Evolutionary conservation across 2,797 vertebrate genomes (phyloP).

Genomic region (Phylloscopus collybita): DNA sequence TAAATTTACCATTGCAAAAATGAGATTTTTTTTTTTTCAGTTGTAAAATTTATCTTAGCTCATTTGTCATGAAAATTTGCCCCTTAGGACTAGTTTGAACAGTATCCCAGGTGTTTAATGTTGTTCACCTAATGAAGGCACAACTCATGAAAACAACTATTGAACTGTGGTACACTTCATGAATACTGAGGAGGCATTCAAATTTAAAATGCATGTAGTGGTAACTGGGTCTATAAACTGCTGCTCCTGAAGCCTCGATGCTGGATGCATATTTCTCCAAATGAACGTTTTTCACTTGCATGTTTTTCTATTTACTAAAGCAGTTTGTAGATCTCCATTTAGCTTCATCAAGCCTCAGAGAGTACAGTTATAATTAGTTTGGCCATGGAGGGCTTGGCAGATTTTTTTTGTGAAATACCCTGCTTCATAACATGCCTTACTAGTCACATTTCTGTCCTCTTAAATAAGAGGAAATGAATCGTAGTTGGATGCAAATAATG

Average conservation of each 20-base stretch:
- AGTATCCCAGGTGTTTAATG: conserved; percentile 77
- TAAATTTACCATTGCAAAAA: conserved; percentile 72
- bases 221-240: conserved; percentile 47
- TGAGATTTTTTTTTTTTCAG: conserved; percentile 47
- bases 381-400: conserved; percentile 35
- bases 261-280: conserved; percentile 53
- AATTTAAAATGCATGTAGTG: conserved; percentile 66
- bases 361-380: conserved; percentile 55
- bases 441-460: conserved; percentile 58
- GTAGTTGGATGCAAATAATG: not conserved
- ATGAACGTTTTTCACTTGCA: conserved; percentile 15
- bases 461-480: conserved; percentile 59
- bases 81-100: conserved; percentile 74
- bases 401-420: conserved; percentile 39
- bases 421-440: conserved; percentile 45
- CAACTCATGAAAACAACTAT: conserved; percentile 73
- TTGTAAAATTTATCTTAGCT: conserved; percentile 73
- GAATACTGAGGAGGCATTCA: conserved; percentile 69
- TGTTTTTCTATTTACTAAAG: conserved; percentile 51
- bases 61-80: conserved; percentile 75
- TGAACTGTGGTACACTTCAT: conserved; percentile 70
- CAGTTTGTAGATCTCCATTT: conserved; percentile 60
- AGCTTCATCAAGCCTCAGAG: conserved; percentile 47
- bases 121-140: conserved; percentile 76
- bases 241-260: conserved; percentile 12